Base-by-base conservation (phyloP, 1,140 invertebrate species). In the Homalodisca vitripennis region DNA sequence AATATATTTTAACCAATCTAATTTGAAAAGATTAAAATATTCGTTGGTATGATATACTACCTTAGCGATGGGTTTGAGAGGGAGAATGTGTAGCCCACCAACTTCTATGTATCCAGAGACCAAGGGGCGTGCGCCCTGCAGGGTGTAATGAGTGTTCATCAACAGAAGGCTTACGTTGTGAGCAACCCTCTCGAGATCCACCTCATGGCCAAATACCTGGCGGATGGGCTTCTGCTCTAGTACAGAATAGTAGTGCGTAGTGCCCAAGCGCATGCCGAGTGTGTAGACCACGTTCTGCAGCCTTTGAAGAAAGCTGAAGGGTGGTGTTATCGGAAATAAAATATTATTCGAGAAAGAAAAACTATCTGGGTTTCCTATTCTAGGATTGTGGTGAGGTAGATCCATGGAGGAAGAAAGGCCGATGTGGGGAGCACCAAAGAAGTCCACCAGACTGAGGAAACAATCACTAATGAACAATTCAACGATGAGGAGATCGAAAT, bases 91-190 rank as follows among this genome's bases (percentile, higher is more conserved):
- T 69, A 86, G 77, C 1, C 88, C 88, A 31, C 86, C 87, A 32
- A 90, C 78, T 79, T 90, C 87, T 14, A 89, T 84, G 1, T 89
- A 79, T 69, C 83, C 84, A 0, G 88, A 84, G 0, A 85, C 81
- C 55, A 84, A 75, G n/a, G 87, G 80, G 63, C 81, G 24, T 1
- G 34, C n/a, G 10, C 47, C 48, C 24, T 12, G 14, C 26, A 66
- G 26, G 34, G 30, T 20, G 34, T 24, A 47, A 48, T 47, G 64
- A 3, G 34, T 48, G 27, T 66, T 51, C 1, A 24, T 20, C 3
- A 79, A 53, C 14, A 76, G 53, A 12, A 77, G 66, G 63, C 73
- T 74, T n/a, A 71, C 63, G 71, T 76, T 68, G 30, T 57, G 17
- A 66, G 70, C 41, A 20, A 70, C 31, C 6, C 65, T 64, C n/a